Evolutionary conservation across 2,113 vertebrate species (phyloP).

Genomic region (Erpornis zantholeuca): DNA sequence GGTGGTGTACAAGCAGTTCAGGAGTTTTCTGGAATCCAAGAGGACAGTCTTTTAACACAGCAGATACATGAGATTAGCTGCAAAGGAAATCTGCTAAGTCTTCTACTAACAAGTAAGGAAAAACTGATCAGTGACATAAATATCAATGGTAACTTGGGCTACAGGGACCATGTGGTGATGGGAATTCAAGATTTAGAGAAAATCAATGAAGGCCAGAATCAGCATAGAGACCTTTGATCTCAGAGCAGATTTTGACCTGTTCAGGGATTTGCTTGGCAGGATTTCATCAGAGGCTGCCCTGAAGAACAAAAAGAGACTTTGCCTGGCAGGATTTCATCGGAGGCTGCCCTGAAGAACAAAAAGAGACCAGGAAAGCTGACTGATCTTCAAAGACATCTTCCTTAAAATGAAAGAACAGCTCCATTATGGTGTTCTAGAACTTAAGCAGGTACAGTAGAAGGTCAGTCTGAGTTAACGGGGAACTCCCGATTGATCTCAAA

Average conservation of each 20-base stretch:
- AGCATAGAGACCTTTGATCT: background rate
- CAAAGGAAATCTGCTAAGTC: background rate
- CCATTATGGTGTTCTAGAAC: background rate
- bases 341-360: background rate
- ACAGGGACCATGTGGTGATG: background rate
- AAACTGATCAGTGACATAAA: background rate
- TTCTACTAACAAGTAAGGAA: background rate
- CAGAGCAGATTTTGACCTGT: background rate
- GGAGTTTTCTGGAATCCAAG: background rate
- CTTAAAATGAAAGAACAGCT: background rate
- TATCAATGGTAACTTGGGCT: background rate
- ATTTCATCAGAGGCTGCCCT: background rate
- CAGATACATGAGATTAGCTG: background rate
- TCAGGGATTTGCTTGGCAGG: background rate
- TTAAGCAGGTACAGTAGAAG: background rate
- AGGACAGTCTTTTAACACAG: background rate
- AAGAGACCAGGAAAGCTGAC: background rate
- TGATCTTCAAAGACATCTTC: background rate
- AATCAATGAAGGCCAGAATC: background rate
- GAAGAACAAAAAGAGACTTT: background rate
- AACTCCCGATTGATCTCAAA: background rate
- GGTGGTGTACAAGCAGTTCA: background rate
- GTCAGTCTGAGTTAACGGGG: accelerated
- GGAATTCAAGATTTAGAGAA: background rate
- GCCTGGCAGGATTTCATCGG: background rate